Conservation (phyloP, 1,140 invertebrate genomes). For the Ctenoplectra terminalis region DNA sequence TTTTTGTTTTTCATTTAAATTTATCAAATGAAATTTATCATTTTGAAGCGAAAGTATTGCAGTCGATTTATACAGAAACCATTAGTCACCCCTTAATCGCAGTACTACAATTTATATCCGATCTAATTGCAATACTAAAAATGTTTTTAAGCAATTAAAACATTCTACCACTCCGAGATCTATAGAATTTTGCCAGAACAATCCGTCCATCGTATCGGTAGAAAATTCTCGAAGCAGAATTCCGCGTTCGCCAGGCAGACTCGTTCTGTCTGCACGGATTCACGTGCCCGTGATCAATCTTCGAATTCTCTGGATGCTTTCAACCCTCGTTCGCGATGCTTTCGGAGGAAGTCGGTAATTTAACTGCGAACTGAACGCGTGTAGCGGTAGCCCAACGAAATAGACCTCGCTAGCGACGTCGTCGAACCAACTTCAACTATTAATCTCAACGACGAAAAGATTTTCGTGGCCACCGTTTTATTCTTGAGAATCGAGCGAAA, state of each 20-base stretch:
- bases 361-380: neutral
- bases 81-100: no score
- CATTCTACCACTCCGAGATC: no score
- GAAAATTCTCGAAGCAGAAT: neutral
- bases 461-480: neutral
- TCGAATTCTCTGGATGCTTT: slow-evolving; percentile 4
- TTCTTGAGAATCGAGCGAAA: neutral
- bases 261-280: neutral
- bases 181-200: neutral
- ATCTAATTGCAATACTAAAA: no score
- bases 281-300: slow-evolving; percentile 16
- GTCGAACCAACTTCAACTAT: no score
- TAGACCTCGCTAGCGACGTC: no score
- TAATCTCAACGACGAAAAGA: neutral
- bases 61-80: no score
- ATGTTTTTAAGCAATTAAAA: no score
- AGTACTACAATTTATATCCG: no score
- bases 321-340: neutral
- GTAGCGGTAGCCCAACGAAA: neutral
- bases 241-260: neutral
- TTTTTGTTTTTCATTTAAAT: neutral
- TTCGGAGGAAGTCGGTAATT: neutral
- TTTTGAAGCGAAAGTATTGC: no score
- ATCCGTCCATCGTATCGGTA: neutral
- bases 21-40: no score